Base-by-base conservation (phyloP, 2,888 invertebrate genomes). In the Drosophila peninsularis region DNA sequence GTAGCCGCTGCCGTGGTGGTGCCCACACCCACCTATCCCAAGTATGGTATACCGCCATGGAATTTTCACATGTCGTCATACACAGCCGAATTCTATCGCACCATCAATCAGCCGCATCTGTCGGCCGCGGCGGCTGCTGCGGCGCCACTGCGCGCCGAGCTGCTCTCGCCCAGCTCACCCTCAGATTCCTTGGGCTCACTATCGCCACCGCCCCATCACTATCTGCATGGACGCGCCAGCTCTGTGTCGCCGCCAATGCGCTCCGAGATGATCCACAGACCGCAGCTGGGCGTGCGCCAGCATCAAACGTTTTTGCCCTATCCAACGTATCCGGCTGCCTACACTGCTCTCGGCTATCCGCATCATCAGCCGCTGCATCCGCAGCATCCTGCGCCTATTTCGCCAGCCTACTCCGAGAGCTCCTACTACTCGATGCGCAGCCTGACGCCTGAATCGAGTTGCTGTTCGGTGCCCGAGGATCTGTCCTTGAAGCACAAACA, bases 1-100 rank as follows among this genome's bases (percentile, higher is more conserved):
- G 89, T 88, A 1, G 96, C 96, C 71, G 94, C 94, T 87, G 94
- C 94, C 41, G 90, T 92, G 34, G 90, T 92, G 27, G 91, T 92
- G 69, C 92, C 92, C 57, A 92, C 91, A 2, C 92, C 92, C 65
- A 92, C 92, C 2, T 92, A 92, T 80, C 92, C 92, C 21, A 92
- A 92, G 58, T 90, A 91, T 75, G 90, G 86, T 66, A 60, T 91
- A 67, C 91, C 90, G 75, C 90, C 92, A 58, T 92, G 92, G 92
- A 91, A 88, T 65, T 92, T 92, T 66, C 92, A 91, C 54, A 89
- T 92, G 77, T 90, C 92, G 3, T 91, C 91, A 0, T 92, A 92
- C 65, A 90, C 92, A 1, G 90, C 91, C 6, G 92, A 92, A 37
- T 92, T 92, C 80, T 92, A 92, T 76, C 87, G 91, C 70, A 91